Conservation (phyloP, 1,140 invertebrate species). For the Ptiloglossa arizonensis region DNA sequence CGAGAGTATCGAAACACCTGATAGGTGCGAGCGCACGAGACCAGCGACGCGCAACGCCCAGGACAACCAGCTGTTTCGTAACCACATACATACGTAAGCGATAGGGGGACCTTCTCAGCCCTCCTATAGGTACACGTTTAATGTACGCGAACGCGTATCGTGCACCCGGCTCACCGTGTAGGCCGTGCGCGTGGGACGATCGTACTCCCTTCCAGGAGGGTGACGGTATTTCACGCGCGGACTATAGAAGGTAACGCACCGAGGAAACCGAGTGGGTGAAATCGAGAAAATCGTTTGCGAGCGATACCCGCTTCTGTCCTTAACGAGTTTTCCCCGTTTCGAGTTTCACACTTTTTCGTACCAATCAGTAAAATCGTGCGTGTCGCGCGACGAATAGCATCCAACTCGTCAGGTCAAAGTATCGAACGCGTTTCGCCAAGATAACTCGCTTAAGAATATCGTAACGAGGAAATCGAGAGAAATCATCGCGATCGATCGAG, state of each 20-base stretch:
- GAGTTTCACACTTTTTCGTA: too few species aligned
- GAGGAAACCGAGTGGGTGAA: conserved; percentile 40
- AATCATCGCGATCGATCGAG: too few species aligned
- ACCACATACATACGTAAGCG: conserved; percentile 2
- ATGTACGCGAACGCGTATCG: too few species aligned
- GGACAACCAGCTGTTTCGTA: conserved; percentile 52
- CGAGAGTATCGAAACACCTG: conserved; percentile 43
- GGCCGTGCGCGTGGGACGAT: conserved; percentile 32
- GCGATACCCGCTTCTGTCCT: background rate
- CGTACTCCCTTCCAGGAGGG: conserved; percentile 34
- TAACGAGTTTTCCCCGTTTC: background rate
- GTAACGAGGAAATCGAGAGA: too few species aligned
- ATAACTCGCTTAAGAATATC: too few species aligned
- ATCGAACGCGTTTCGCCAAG: too few species aligned
- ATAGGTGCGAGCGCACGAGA: conserved; percentile 36
- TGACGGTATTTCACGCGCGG: conserved; percentile 35
- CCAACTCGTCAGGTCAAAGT: too few species aligned
- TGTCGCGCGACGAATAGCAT: too few species aligned
- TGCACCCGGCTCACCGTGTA: conserved; percentile 26
- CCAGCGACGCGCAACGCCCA: conserved; percentile 33
- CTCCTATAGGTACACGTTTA: background rate
- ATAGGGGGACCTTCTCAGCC: conserved; percentile 1
- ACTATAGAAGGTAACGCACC: conserved; percentile 42
- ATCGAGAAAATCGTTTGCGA: conserved; percentile 24
- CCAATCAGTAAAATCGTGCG: too few species aligned